Evolutionary conservation across 37 sponge, comb jelly and placozoan genomes (phyloP).

Genomic region (Diacarnus erythraeanus): DNA sequence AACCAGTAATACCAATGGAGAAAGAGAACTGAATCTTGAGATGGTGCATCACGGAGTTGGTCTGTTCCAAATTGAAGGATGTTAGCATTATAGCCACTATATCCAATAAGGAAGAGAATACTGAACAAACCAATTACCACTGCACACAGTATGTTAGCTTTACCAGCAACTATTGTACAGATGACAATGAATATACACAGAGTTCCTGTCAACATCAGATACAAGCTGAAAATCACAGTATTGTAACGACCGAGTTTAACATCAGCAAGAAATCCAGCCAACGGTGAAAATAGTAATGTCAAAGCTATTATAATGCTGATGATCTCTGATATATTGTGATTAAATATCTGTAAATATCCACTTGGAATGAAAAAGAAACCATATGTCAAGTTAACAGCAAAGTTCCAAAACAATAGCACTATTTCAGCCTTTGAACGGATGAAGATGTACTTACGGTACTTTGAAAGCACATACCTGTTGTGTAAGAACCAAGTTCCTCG

Average conservation of each 20-base stretch:
- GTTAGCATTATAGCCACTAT: not conserved
- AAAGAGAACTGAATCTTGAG: not conserved
- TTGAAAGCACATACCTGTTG: not conserved
- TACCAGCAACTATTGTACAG: not conserved
- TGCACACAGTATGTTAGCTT: not conserved
- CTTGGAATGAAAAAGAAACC: not conserved
- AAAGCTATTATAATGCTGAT: not conserved
- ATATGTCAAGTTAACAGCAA: not conserved
- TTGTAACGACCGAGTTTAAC: not conserved
- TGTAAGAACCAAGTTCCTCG: not conserved
- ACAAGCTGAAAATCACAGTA: not conserved
- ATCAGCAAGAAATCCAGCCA: slow-evolving; percentile 10
- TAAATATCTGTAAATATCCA: not conserved
- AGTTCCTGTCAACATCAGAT: not conserved
- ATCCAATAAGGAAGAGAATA: not conserved
- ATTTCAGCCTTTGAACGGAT: not conserved
- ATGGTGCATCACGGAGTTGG: not conserved
- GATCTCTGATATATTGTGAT: not conserved
- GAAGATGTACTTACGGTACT: not conserved
- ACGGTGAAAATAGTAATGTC: not conserved
- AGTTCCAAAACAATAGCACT: not conserved
- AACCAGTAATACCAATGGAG: not conserved
- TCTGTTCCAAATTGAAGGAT: not conserved
- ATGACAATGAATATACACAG: not conserved
- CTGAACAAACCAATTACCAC: not conserved